Percentiles rank a stretch among this genome's conserved stretches.
Evolutionary conservation across 2,797 vertebrate species (phyloP).

Genomic region (Salmo trutta): DNA sequence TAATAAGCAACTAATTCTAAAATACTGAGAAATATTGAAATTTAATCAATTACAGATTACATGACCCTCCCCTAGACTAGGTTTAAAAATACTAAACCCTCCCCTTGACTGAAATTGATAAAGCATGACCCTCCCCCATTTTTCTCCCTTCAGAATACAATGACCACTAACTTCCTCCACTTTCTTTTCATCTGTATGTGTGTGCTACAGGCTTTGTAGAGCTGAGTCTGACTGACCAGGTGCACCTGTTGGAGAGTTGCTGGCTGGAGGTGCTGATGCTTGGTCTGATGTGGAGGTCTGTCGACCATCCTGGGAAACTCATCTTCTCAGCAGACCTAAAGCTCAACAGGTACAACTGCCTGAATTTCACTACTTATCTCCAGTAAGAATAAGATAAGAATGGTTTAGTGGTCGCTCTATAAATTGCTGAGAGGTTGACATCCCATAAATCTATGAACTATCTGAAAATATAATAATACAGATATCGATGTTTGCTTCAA

Average conservation of each 20-base stretch:
- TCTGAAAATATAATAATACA: background rate
- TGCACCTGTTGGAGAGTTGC: constrained; percentile 92
- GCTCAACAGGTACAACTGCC: constrained; percentile 84
- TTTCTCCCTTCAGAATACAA: too few relatives aligned
- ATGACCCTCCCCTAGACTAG: too few relatives aligned
- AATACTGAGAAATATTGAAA: too few relatives aligned
- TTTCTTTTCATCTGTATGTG: background rate
- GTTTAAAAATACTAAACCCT: too few relatives aligned
- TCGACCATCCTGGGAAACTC: constrained; percentile 93
- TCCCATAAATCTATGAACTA: constrained; percentile 9
- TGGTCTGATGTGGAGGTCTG: constrained; percentile 96
- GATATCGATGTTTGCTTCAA: background rate
- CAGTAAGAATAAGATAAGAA: background rate
- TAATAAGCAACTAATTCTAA: too few relatives aligned
- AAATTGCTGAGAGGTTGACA: constrained; percentile 14
- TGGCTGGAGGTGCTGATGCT: constrained; percentile 98
- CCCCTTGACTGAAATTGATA: too few relatives aligned
- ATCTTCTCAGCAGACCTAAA: constrained; percentile 95
- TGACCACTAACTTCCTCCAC: too few relatives aligned
- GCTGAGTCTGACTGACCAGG: constrained; percentile 91
- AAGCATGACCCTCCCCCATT: too few relatives aligned
- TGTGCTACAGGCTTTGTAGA: too few relatives aligned
- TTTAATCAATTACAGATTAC: too few relatives aligned
- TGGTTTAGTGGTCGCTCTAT: too few relatives aligned
- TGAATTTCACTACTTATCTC: background rate